Base-by-base conservation (phyloP, 1,140 invertebrate species). In the Chelonus insularis region DNA sequence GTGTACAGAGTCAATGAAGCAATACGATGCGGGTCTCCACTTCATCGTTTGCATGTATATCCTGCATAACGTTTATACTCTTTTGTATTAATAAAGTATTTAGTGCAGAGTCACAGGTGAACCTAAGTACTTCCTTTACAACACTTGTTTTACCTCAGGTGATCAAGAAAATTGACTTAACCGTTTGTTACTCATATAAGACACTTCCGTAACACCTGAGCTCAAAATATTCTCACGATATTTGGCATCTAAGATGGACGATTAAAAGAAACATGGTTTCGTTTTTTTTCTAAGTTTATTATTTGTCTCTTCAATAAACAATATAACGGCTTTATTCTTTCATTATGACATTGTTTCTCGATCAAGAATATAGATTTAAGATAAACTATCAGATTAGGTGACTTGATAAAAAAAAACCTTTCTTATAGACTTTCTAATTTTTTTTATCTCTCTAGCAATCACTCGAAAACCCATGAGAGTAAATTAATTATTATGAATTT, bases 171-270 rank as follows among this genome's bases (percentile, higher is more conserved):
- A 14, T 57, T 11, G 23, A 16, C 18, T 41, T 14, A 16, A 21
- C n/a, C 16, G 32, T 50, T 51, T 50, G 32, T 1, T 29, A 8
- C 29, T 29, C 12, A 18, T 14, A n/a, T 9, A 59, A 47, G 21
- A 52, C 20, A 56, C 14, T 55, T 61, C 59, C 59, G 59, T 55
- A 1, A 36, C 59, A 61, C 59, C 59, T 61, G 59, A 50, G 34
- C 16, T 11, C 14, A 23, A 39, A 23, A 37, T 29, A 9, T 16
- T 61, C 59, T 25, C 59, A 61, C 59, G 59, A 32, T 47, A 12
- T 23, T n/a, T n/a, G n/a, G n/a, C n/a, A n/a, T n/a, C n/a, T n/a
- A n/a, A n/a, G n/a, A n/a, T n/a, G n/a, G n/a, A n/a, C n/a, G n/a
- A n/a, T n/a, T n/a, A n/a, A n/a, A n/a, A n/a, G n/a, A n/a, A n/a